Conservation (phyloP, 30 jellyfish, hydroid and myxozoan genomes). For the Nemopilema nomurai region DNA sequence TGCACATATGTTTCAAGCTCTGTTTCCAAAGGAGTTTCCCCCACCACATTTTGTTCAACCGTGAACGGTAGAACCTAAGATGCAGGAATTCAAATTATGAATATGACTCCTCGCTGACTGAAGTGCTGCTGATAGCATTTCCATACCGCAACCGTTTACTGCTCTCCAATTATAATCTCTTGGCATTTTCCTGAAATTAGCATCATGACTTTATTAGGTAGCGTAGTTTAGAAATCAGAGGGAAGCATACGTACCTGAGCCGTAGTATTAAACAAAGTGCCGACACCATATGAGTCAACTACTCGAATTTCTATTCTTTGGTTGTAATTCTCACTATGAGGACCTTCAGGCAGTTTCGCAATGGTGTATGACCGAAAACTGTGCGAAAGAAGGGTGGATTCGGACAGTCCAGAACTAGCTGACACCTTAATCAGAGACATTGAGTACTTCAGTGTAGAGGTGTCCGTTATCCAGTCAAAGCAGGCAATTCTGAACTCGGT, state of each 20-base stretch:
- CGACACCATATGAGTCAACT: slow-evolving; percentile 13
- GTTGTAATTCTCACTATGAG: not conserved
- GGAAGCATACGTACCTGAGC: not conserved
- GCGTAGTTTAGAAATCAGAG: not conserved
- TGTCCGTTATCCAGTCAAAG: slow-evolving; percentile 15
- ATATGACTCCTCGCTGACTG: too few relatives aligned
- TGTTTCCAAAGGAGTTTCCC: slow-evolving; percentile 9
- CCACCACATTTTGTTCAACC: not conserved
- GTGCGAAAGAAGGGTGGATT: not conserved
- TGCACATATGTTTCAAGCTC: slow-evolving; percentile 24
- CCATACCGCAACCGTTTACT: too few relatives aligned
- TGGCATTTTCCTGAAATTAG: too few relatives aligned
- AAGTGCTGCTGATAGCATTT: too few relatives aligned
- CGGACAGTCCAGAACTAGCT: slow-evolving; percentile 3
- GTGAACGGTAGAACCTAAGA: slow-evolving; percentile 25
- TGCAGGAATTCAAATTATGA: too few relatives aligned
- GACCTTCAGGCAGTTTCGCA: slow-evolving; percentile 15
- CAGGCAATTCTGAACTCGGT: slow-evolving; percentile 1
- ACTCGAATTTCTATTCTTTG: slow-evolving; percentile 5
- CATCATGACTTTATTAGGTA: not conserved
- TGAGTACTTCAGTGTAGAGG: slow-evolving; percentile 6
- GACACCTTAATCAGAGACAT: not conserved
- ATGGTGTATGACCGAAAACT: not conserved
- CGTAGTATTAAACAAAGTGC: not conserved
- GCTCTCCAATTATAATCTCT: too few relatives aligned